These are phyloP conservation scores for Bellardia pandia DNA, from an alignment of 2,888 invertebrate species.

Conservation along the genomic window DNA sequence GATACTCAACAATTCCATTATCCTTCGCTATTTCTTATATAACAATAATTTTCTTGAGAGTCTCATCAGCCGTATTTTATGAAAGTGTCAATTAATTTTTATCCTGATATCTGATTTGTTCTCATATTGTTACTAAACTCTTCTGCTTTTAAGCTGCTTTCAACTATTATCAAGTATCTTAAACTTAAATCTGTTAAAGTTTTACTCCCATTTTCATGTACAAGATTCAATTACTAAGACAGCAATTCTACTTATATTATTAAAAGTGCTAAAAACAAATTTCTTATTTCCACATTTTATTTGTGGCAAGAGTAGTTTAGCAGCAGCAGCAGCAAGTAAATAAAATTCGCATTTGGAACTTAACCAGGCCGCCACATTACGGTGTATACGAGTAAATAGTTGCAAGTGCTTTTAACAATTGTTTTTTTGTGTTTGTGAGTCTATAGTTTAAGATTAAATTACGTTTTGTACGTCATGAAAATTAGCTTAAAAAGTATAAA, in stretches of 20 bases:
- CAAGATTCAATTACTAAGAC: constrained; percentile 31
- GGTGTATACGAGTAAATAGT: constrained; percentile 26
- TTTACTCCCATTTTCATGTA: not conserved
- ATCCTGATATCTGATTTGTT: too few species aligned
- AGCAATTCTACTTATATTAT: not conserved
- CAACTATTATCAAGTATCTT: too few species aligned
- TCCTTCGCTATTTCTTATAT: too few species aligned
- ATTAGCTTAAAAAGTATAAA: constrained; percentile 61
- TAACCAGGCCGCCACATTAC: constrained; percentile 6
- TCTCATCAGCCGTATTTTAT: too few species aligned
- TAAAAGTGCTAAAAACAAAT: constrained; percentile 25
- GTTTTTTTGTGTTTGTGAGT: not conserved
- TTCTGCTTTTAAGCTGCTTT: too few species aligned
- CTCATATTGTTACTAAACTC: too few species aligned
- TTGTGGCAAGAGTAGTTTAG: not conserved
- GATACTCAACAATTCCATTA: too few species aligned
- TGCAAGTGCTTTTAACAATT: constrained; percentile 24
- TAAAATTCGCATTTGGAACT: constrained; percentile 53
- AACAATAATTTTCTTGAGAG: too few species aligned
- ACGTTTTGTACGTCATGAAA: constrained; percentile 44
- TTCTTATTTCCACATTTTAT: not conserved
- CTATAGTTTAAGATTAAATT: constrained; percentile 55
- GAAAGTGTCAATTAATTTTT: too few species aligned
- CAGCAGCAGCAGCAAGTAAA: constrained; percentile 21
- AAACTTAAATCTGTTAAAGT: too few species aligned